phyloP scores from a whole-genome alignment of 2,113 vertebrate genomes.

The Cochlearius cochlearius region DNA sequence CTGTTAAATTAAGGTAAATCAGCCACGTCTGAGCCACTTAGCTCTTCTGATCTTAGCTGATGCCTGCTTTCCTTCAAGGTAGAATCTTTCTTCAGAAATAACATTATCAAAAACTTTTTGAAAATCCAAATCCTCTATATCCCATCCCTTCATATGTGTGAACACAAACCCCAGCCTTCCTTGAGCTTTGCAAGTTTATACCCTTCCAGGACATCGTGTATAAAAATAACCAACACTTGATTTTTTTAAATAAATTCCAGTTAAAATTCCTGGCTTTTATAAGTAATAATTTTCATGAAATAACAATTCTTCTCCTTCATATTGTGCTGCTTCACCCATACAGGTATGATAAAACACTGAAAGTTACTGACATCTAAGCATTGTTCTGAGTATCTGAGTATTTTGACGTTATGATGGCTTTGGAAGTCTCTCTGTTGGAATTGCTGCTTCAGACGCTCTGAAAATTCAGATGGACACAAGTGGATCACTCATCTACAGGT shows the following conservation, averaged over 20 bases:
- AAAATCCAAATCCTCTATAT: neutral
- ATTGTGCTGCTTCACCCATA: neutral
- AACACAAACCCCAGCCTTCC: neutral
- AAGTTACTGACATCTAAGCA: neutral
- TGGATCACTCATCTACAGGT: neutral
- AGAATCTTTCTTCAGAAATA: neutral
- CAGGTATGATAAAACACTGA: neutral
- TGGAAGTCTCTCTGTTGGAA: neutral
- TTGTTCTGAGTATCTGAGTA: neutral
- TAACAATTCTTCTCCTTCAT: neutral
- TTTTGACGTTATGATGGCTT: neutral
- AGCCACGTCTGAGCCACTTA: neutral
- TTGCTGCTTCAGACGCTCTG: neutral
- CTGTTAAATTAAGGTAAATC: neutral
- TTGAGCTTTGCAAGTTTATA: neutral
- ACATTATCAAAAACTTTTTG: neutral
- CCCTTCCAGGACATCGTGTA: neutral
- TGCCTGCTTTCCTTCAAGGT: neutral
- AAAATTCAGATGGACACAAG: neutral
- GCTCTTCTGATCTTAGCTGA: neutral
- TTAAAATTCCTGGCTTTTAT: neutral
- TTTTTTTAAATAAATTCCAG: neutral
- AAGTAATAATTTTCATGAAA: neutral
- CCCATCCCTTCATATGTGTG: neutral
- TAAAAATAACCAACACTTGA: neutral